Evolutionary conservation across 2,888 invertebrate species (phyloP).

Genomic region (Pomacea canaliculata): DNA sequence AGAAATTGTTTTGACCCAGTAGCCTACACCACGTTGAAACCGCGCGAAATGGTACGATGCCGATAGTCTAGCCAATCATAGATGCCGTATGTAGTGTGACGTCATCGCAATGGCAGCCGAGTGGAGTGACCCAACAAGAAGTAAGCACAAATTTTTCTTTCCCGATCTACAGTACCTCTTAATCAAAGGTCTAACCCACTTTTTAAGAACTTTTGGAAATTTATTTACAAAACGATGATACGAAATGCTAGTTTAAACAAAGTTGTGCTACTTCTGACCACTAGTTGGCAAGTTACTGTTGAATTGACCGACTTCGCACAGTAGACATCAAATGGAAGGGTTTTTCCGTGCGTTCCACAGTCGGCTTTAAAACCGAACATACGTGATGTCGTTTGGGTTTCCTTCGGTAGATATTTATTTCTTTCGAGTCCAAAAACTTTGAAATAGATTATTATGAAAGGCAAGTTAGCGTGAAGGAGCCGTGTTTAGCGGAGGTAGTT

Average conservation of each 20-base stretch:
- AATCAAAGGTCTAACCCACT: not conserved
- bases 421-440: too few relatives aligned
- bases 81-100: slow-evolving; percentile 12
- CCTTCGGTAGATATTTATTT: too few relatives aligned
- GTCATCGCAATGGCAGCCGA: slow-evolving; percentile 27
- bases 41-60: slow-evolving; percentile 21
- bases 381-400: too few relatives aligned
- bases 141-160: slow-evolving; percentile 8
- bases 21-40: slow-evolving; percentile 9
- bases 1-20: too few relatives aligned
- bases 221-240: not conserved
- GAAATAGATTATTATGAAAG: too few relatives aligned
- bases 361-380: not conserved
- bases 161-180: not conserved
- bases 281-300: slow-evolving; percentile 14
- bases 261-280: slow-evolving; percentile 4
- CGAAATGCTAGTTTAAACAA: too few relatives aligned
- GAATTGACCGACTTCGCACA: slow-evolving; percentile 26
- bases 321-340: slow-evolving; percentile 10
- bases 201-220: not conserved
- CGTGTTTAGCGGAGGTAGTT: too few relatives aligned
- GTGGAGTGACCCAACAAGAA: slow-evolving; percentile 9
- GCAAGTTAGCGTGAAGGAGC: too few relatives aligned
- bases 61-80: slow-evolving; percentile 15
- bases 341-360: slow-evolving; percentile 22